Percentiles rank a stretch among this genome's conserved stretches.
Conservation (phyloP, 2,113 vertebrate species). For the Pedionomus torquatus region DNA sequence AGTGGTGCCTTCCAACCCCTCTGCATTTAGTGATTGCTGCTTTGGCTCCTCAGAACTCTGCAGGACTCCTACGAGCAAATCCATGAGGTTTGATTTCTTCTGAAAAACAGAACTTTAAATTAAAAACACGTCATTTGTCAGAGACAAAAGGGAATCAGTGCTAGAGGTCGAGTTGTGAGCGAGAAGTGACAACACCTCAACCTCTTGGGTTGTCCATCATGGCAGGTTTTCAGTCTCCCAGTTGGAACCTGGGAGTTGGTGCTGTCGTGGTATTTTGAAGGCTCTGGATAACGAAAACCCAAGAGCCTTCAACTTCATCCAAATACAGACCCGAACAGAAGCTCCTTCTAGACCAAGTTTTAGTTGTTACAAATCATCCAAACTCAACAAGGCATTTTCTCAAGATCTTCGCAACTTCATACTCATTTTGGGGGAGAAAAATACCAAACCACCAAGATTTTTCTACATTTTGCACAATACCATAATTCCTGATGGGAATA, state of each 20-base stretch:
- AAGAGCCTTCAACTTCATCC: background rate
- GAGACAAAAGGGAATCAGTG: no score
- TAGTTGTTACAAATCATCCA: background rate
- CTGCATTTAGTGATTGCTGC: no score
- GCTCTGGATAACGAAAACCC: background rate
- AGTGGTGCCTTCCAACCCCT: no score
- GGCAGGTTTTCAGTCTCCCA: background rate
- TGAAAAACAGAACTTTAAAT: no score
- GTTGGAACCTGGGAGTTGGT: background rate
- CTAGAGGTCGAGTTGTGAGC: background rate
- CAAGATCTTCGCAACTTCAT: background rate
- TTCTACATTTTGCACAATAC: background rate
- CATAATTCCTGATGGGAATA: background rate
- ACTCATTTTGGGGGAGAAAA: no score
- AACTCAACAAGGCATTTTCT: background rate
- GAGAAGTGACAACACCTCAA: fast-evolving
- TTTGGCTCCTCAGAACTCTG: background rate
- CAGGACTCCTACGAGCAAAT: background rate
- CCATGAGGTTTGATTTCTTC: background rate
- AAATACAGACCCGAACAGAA: background rate
- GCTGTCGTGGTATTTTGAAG: background rate
- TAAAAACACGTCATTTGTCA: background rate
- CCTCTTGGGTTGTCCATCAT: no score
- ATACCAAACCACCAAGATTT: no score
- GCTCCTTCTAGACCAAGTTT: background rate